Evolutionary conservation across 2,113 vertebrate species (phyloP).

Genomic region (Fulmarus glacialis): DNA sequence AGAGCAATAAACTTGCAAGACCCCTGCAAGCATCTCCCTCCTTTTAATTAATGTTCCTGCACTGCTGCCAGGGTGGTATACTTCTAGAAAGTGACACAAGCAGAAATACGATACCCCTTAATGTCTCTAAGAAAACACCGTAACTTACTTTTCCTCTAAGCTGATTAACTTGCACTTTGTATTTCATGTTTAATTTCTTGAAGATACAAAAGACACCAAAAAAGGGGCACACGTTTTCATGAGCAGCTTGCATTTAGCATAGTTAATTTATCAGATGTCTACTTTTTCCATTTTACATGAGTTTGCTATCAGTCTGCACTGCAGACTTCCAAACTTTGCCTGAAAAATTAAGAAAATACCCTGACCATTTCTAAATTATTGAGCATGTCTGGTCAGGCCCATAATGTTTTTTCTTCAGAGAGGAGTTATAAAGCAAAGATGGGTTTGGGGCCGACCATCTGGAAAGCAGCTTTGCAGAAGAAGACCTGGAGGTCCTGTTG

Average conservation of each 20-base stretch:
- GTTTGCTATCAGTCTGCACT: neutral
- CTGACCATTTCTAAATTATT: neutral
- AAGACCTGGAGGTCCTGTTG: neutral
- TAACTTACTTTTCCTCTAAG: neutral
- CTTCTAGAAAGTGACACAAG: neutral
- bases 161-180: neutral
- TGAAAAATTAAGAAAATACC: neutral
- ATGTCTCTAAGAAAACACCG: neutral
- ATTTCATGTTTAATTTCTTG: neutral
- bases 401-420: neutral
- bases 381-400: neutral
- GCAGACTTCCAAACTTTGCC: neutral
- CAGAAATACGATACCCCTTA: neutral
- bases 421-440: neutral
- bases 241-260: neutral
- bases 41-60: neutral
- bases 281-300: neutral
- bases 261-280: neutral
- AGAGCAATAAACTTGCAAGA: neutral
- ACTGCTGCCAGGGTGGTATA: neutral
- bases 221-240: neutral
- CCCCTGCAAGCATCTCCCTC: neutral
- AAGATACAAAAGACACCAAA: neutral
- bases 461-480: neutral
- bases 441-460: neutral